These are phyloP conservation scores for Astreopora myriophthalma DNA, from an alignment of 64 coral and sea anemone species.

Conservation along the genomic window DNA sequence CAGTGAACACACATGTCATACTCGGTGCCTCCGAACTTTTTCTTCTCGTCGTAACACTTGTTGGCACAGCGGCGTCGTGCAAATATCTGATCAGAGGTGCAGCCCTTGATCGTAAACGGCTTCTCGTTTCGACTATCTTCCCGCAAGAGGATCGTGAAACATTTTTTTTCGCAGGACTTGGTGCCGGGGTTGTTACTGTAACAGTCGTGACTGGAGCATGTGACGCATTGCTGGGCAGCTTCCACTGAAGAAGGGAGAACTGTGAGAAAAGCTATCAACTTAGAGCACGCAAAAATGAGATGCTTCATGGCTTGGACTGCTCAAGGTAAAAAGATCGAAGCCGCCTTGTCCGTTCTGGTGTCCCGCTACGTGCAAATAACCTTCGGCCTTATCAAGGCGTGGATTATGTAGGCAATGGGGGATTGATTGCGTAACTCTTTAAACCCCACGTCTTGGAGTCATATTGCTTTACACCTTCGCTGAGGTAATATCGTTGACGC, in stretches of 20 bases:
- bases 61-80: not conserved
- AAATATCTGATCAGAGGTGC: not conserved
- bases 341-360: not conserved
- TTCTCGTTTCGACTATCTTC: not conserved
- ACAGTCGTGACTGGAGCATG: not conserved
- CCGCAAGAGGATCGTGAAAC: not conserved
- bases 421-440: not conserved
- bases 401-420: not conserved
- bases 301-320: not conserved
- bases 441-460: not conserved
- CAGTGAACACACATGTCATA: slow-evolving; percentile 1
- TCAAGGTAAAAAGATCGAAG: not conserved
- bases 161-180: not conserved
- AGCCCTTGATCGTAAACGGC: not conserved
- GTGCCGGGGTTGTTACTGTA: not conserved
- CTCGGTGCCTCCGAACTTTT: not conserved
- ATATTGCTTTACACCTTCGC: too few relatives aligned
- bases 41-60: slow-evolving; percentile 1
- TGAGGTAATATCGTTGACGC: too few relatives aligned
- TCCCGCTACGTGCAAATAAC: not conserved
- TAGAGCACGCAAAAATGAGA: not conserved
- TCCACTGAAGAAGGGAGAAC: not conserved
- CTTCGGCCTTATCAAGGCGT: not conserved
- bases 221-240: not conserved
- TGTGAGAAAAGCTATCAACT: not conserved